A percentile compares a stretch with the other conserved stretches of the same genome.
Conservation (phyloP, 1,140 invertebrate genomes). For the Drosophila sturtevanti region DNA sequence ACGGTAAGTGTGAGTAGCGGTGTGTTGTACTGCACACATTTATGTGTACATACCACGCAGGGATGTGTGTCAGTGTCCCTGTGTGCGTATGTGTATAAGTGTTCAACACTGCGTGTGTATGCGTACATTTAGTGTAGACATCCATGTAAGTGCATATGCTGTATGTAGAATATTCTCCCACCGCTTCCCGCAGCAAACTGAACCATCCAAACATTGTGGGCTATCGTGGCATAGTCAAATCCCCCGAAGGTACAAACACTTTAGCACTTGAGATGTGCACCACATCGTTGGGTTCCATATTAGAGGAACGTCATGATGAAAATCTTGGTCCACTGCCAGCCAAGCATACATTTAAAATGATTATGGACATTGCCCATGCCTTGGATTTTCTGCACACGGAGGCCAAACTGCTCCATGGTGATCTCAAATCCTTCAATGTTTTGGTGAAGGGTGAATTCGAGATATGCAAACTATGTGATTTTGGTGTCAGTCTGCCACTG, state of each 20-base stretch:
- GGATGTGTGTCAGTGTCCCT: conserved; percentile 22
- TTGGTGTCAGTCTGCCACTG: conserved; percentile 90
- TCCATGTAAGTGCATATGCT: conserved; percentile 45
- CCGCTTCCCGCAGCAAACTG: conserved; percentile 86
- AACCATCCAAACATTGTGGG: conserved; percentile 93
- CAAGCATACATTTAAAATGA: conserved; percentile 86
- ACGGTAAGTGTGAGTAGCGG: conserved; percentile 52
- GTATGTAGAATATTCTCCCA: conserved; percentile 37
- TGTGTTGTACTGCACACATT: conserved; percentile 2
- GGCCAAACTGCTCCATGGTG: conserved; percentile 89
- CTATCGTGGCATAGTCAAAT: conserved; percentile 88
- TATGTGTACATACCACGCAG: conserved; percentile 6
- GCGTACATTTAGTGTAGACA: conserved; percentile 14
- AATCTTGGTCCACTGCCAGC: conserved; percentile 85
- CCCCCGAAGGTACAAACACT: conserved; percentile 86
- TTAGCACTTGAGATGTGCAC: conserved; percentile 89
- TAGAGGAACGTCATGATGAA: conserved; percentile 87
- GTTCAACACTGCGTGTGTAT: conserved; percentile 41
- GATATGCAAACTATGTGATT: conserved; percentile 92
- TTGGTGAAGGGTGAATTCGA: conserved; percentile 89
- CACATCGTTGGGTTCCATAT: conserved; percentile 87
- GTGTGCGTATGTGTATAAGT: conserved; percentile 21
- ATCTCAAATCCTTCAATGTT: conserved; percentile 93
- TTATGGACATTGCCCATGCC: conserved; percentile 87
- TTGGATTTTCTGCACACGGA: conserved; percentile 91